phyloP scores from a whole-genome alignment of 2,888 invertebrate genomes.

The Apodemia duryi region DNA sequence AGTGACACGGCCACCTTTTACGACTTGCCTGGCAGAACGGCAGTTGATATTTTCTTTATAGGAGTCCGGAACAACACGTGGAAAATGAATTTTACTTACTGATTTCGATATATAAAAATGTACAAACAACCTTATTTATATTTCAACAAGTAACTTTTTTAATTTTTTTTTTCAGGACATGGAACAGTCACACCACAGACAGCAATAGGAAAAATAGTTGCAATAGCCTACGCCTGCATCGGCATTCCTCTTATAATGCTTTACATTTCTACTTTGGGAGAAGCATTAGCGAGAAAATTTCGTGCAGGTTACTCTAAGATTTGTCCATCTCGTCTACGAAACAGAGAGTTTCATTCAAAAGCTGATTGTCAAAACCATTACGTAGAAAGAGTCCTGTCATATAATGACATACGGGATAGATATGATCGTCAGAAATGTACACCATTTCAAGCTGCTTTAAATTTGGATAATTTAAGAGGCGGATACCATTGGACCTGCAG shows the following conservation, averaged over 20 bases:
- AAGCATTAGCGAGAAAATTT: constrained; percentile 89
- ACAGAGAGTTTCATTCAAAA: constrained; percentile 44
- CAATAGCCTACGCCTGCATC: constrained; percentile 90
- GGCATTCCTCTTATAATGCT: constrained; percentile 94
- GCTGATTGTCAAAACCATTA: constrained; percentile 43
- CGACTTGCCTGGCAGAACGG: too few relatives aligned
- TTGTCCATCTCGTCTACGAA: constrained; percentile 45
- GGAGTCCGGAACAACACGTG: too few relatives aligned
- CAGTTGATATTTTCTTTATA: too few relatives aligned
- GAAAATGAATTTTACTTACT: too few relatives aligned
- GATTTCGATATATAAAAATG: too few relatives aligned
- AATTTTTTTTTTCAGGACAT: constrained; percentile 82
- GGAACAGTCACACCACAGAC: constrained; percentile 91
- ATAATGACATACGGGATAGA: not conserved
- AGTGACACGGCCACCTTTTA: too few relatives aligned
- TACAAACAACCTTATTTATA: too few relatives aligned
- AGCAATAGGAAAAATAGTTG: constrained; percentile 87
- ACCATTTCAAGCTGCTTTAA: constrained; percentile 68
- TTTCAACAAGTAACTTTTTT: not conserved
- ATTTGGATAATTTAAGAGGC: constrained; percentile 58
- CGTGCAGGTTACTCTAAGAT: constrained; percentile 83
- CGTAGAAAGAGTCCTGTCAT: not conserved
- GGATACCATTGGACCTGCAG: constrained; percentile 67
- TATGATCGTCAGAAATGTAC: constrained; percentile 43
- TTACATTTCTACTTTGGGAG: constrained; percentile 92